Base-by-base conservation (phyloP, 1,140 invertebrate genomes). In the Cotesia typhae region DNA sequence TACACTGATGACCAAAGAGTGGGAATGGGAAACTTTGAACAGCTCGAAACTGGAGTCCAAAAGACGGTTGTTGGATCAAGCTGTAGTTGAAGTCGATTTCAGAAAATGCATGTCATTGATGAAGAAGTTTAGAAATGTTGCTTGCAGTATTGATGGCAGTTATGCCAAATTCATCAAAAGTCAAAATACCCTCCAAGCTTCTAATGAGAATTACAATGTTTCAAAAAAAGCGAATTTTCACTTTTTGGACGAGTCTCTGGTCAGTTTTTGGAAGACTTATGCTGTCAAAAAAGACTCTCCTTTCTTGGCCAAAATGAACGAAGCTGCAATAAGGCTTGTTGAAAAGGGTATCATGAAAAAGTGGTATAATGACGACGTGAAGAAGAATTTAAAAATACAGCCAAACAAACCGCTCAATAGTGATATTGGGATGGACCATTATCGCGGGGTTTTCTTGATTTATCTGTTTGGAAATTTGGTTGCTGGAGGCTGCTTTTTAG, bases 321-420 rank as follows among this genome's bases (percentile, higher is more conserved):
- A 65, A 10, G 38, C 53, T n/a, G 37, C 70, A 0, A 4, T 14
- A 1, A 53, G 67, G 37, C 60, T 74, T 14, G 47, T 72, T 12
- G 73, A 76, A 65, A 64, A 67, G 37, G 75, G 75, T 3, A 55
- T 76, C 0, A 60, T 64, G 4, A 52, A 55, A 12, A 76, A 76
- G 35, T 76, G 75, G 75, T n/a, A 36, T 0, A 51, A 41, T 12
- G 75, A 76, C 37, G 70, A 72, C 52, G 10, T 52, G 7, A 17
- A n/a, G 1, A 20, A 52, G 14, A 52, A 28, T 12, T 66, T 66
- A 7, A n/a, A 51, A 53, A 17, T 66, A 37, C 10, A 3, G 52
- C n/a, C 7, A 5, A 66, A 5, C 7, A 14, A 20, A 7, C 28
- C 51, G 17, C n/a, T 52, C 4, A 5, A 10, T 17, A 47, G 20